These are phyloP conservation scores for Tetrax tetrax DNA, from an alignment of 2,113 vertebrate species.

Conservation along the genomic window DNA sequence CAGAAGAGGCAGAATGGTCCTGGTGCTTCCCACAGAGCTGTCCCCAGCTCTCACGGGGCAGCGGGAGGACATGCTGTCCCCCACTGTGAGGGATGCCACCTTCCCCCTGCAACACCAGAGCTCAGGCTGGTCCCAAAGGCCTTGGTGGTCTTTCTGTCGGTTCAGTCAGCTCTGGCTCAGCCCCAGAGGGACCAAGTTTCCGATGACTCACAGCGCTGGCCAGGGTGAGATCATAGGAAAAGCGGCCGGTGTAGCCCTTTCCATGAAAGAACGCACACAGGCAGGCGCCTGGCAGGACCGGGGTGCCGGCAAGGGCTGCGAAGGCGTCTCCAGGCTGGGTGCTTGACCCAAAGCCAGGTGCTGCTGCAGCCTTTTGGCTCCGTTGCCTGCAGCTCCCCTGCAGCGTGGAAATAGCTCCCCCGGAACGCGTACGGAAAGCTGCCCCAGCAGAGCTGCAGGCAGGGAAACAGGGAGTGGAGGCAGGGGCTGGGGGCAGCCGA, in stretches of 20 bases:
- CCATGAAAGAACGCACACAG: rapidly evolving
- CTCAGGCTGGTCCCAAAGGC: neutral
- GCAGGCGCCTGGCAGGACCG: neutral
- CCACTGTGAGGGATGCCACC: rapidly evolving
- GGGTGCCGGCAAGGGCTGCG: neutral
- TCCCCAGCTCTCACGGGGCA: neutral
- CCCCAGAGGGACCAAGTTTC: neutral
- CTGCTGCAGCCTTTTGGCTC: neutral
- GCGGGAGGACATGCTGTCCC: rapidly evolving
- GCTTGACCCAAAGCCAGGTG: neutral
- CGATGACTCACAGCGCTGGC: neutral
- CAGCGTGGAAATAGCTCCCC: neutral
- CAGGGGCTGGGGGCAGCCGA: neutral
- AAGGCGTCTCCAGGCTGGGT: neutral
- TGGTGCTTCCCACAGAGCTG: neutral
- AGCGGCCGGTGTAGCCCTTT: neutral
- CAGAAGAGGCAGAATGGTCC: neutral
- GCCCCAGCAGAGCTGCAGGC: neutral
- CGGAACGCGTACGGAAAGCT: rapidly evolving
- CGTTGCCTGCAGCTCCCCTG: neutral
- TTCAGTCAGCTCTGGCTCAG: neutral
- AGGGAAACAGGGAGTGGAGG: neutral
- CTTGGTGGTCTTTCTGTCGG: neutral
- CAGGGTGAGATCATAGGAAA: neutral
- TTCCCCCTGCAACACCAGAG: neutral